phyloP scores from a whole-genome alignment of 1,140 invertebrate genomes.

The Heliconius himera region DNA sequence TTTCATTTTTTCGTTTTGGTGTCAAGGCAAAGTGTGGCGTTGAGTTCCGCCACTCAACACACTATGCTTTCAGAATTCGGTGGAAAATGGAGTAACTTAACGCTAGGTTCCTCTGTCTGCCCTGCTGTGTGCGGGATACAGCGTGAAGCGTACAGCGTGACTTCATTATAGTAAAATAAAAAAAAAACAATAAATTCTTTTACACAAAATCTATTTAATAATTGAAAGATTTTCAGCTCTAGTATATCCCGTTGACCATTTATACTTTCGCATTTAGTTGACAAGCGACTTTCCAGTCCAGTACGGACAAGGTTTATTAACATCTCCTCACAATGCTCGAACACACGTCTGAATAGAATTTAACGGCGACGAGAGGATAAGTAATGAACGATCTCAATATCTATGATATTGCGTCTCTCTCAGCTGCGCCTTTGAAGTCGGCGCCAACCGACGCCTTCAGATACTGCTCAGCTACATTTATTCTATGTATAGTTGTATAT shows the following conservation, averaged over 20 bases:
- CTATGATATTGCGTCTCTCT: slow-evolving; percentile 20
- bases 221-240: background rate
- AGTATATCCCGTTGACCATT: background rate
- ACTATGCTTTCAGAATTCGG: too few relatives aligned
- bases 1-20: too few relatives aligned
- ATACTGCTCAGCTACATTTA: background rate
- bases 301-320: background rate
- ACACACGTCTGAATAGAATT: slow-evolving; percentile 17
- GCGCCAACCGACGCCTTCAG: slow-evolving; percentile 3
- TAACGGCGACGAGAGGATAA: slow-evolving; percentile 17
- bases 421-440: slow-evolving; percentile 18
- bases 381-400: slow-evolving; percentile 19
- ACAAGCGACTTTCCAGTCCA: slow-evolving; percentile 1
- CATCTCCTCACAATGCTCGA: slow-evolving; percentile 7
- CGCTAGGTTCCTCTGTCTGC: too few relatives aligned
- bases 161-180: too few relatives aligned
- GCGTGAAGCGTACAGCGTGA: too few relatives aligned
- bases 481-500: background rate
- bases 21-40: too few relatives aligned
- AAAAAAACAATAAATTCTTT: too few relatives aligned
- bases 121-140: too few relatives aligned
- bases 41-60: too few relatives aligned
- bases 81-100: too few relatives aligned
- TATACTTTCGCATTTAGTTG: background rate
- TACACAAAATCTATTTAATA: too few relatives aligned